Percentiles rank a stretch among this genome's conserved stretches.
Evolutionary conservation across 2,888 invertebrate species (phyloP).

Genomic region (Malthinus flaveolus): DNA sequence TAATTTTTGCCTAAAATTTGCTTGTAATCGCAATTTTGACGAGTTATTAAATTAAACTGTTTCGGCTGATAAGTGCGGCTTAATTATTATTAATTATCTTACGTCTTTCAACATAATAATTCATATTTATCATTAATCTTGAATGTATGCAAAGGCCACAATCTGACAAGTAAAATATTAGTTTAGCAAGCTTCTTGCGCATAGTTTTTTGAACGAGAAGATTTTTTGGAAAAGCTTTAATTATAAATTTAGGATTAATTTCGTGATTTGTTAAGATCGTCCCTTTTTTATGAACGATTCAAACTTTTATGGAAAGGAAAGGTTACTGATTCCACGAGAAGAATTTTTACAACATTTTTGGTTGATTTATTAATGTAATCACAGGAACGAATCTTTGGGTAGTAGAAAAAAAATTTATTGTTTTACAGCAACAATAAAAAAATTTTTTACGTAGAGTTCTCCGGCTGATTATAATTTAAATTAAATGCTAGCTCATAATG

Average conservation of each 20-base stretch:
- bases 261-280: neutral
- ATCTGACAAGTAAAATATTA: slow-evolving; percentile 5
- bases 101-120: neutral
- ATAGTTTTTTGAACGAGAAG: too few species aligned
- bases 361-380: slow-evolving; percentile 19
- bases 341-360: slow-evolving; percentile 12
- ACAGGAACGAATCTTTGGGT: slow-evolving; percentile 4
- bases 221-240: too few species aligned
- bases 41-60: neutral
- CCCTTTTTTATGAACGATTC: neutral
- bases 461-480: too few species aligned
- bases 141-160: slow-evolving; percentile 3
- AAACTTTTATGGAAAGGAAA: neutral
- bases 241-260: neutral
- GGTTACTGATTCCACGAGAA: slow-evolving; percentile 11
- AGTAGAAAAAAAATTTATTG: slow-evolving; percentile 13
- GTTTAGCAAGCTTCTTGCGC: neutral
- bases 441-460: too few species aligned
- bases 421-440: slow-evolving; percentile 6
- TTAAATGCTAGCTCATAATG: too few species aligned
- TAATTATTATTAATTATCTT: slow-evolving; percentile 6
- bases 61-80: slow-evolving; percentile 1
- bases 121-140: slow-evolving; percentile 8
- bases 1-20: too few species aligned
- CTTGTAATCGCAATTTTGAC: too few species aligned